Evolutionary conservation across 1,140 invertebrate genomes (phyloP), one percentile per base, ranked within the genome.

Genomic region (Neodiprion fabricii): DNA sequence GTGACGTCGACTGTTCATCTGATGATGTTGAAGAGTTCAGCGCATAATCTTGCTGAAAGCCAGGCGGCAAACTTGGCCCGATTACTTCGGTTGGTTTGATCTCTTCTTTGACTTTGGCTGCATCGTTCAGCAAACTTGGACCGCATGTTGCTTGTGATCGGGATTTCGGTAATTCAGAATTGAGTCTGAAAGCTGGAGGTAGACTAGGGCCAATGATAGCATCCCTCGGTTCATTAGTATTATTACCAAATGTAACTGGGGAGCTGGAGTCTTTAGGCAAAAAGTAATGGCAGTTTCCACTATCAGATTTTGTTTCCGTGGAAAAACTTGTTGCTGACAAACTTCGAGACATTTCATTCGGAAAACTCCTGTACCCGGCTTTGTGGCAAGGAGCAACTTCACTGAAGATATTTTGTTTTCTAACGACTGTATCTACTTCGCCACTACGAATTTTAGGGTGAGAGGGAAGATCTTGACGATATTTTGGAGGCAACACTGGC

Each of bases 51-150:
- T 76, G 48, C 78, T 69, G 1, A 77, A 80, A 76, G 73, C 71
- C 75, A 53, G 76, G 67, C 40, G 85, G 83, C 11, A 87, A 76
- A 74, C 47, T 67, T 21, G 85, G 84, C 11, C 85, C 83, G 74
- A 84, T 80, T 21, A 77, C 75, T 74, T 67, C 28, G 28, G 28
- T 40, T 40, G 1, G 28, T 40, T 40, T 40, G 28, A 40, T 40
- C 28, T 40, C 28, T 4, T 40, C 28, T 40, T 40, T 40, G 28
- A 40, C 28, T 40, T 40, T 40, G 28, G 28, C 28, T 40, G 28
- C 1, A 40, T 40, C 1, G 28, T 40, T 40, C 28, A 40, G 28
- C 28, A 40, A 40, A 40, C 28, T 40, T 40, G 28, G 53, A 61
- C 7, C n/a, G 53, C 7, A 61, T 2, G 53, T 12, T 5, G 28